A percentile compares a stretch with the other conserved stretches of the same genome.
phyloP scores from a whole-genome alignment of 92 coral and sea anemone genomes.

The Pocillopora meandrina region DNA sequence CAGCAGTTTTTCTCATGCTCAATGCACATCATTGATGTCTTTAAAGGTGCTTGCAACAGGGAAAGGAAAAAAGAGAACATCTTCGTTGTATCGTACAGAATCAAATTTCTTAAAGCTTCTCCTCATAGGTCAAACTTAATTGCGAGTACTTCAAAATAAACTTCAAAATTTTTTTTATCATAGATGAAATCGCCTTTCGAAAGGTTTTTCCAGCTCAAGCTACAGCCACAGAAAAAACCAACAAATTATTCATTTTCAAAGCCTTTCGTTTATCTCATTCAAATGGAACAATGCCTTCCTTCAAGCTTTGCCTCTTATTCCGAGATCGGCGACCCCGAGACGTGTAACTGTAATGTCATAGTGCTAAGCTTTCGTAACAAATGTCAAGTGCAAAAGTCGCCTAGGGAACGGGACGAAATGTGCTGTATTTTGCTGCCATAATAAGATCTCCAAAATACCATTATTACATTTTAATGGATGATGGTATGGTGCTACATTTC shows the following conservation, averaged over 20 bases:
- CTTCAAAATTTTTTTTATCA: no score
- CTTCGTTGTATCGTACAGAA: no score
- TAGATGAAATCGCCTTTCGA: no score
- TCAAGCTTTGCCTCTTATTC: conserved; percentile 6
- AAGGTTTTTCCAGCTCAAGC: not conserved
- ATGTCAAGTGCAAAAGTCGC: conserved; percentile 18
- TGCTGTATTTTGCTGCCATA: conserved; percentile 27
- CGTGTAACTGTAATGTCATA: conserved; percentile 60
- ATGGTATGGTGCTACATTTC: conserved; percentile 20
- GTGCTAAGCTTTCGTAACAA: conserved; percentile 52
- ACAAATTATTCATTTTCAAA: not conserved
- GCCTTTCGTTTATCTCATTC: conserved; percentile 54
- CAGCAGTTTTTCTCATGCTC: no score
- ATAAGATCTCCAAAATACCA: conserved; percentile 27
- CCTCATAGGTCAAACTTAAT: no score
- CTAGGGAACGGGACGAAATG: conserved; percentile 52
- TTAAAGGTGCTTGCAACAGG: no score
- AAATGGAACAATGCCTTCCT: conserved; percentile 62
- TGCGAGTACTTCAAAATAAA: no score
- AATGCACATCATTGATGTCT: no score
- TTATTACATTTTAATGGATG: conserved; percentile 49
- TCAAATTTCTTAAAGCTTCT: no score
- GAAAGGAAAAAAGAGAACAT: no score
- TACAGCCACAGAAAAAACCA: not conserved
- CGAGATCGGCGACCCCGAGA: conserved; percentile 44